These are phyloP conservation scores for Wasmannia auropunctata DNA, from an alignment of 1,140 invertebrate genomes.

Conservation along the genomic window DNA sequence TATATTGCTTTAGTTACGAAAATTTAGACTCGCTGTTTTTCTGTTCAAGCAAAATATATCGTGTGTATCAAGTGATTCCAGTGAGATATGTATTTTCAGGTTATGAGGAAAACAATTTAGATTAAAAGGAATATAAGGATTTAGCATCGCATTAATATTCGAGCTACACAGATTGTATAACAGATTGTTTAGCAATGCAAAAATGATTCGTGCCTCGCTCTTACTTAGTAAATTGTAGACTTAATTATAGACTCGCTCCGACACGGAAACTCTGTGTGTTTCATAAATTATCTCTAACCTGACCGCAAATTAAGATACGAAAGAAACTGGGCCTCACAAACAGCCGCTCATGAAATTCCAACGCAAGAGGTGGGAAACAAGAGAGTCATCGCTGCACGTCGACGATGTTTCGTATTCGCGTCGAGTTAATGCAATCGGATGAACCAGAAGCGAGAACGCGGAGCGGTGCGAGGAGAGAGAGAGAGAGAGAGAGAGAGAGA, in stretches of 20 bases:
- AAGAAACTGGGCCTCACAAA: not conserved
- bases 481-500: not conserved
- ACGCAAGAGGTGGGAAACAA: conserved; percentile 3
- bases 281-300: conserved; percentile 29
- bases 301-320: conserved; percentile 26
- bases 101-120: not conserved
- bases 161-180: not conserved
- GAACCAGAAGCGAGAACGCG: conserved; percentile 28
- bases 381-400: conserved; percentile 5
- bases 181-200: not conserved
- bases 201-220: not conserved
- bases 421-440: conserved; percentile 41
- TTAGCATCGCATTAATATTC: not conserved
- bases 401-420: conserved; percentile 14
- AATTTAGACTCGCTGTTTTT: not conserved
- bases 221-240: not conserved
- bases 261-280: not conserved
- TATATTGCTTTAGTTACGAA: not conserved
- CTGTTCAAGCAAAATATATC: not conserved
- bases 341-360: conserved; percentile 20
- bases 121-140: not conserved
- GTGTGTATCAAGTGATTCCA: not conserved
- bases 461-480: not conserved
- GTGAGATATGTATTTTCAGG: not conserved
- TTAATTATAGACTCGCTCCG: conserved; percentile 13